A percentile compares a stretch with the other conserved stretches of the same genome.
phyloP scores from a whole-genome alignment of 2,888 invertebrate genomes.

The Microctonus brassicae region DNA sequence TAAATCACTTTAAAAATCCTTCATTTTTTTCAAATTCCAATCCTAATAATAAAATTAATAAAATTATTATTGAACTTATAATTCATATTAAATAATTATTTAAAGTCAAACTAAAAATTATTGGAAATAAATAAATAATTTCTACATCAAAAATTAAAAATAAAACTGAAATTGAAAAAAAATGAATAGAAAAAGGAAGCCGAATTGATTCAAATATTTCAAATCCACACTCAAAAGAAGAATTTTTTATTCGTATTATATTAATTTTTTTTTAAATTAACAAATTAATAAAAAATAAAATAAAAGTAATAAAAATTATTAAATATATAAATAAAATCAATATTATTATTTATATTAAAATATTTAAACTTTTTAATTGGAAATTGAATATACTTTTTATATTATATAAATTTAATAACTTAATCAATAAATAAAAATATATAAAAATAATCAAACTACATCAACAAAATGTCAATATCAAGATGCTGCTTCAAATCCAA shows the following conservation, averaged over 20 bases:
- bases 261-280: constrained; percentile 75
- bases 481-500: constrained; percentile 77
- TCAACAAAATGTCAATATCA: constrained; percentile 82
- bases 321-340: constrained; percentile 25
- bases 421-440: constrained; percentile 80
- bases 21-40: constrained; percentile 73
- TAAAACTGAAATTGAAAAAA: constrained; percentile 78
- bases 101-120: constrained; percentile 65
- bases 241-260: constrained; percentile 75
- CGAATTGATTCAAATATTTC: constrained; percentile 72
- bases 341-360: constrained; percentile 72
- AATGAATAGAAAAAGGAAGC: constrained; percentile 75
- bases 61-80: constrained; percentile 60
- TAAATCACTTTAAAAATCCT: constrained; percentile 74
- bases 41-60: constrained; percentile 71
- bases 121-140: constrained; percentile 76
- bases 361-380: constrained; percentile 77
- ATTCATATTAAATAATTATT: constrained; percentile 4
- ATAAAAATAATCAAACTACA: constrained; percentile 73
- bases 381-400: constrained; percentile 80
- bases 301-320: constrained; percentile 55
- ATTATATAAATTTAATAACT: constrained; percentile 74
- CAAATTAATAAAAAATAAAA: constrained; percentile 70
- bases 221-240: constrained; percentile 78
- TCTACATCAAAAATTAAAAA: constrained; percentile 83